Evolutionary conservation across 2,888 invertebrate species (phyloP), one percentile per base, ranked within the genome.

Genomic region (Lochmaea capreae): DNA sequence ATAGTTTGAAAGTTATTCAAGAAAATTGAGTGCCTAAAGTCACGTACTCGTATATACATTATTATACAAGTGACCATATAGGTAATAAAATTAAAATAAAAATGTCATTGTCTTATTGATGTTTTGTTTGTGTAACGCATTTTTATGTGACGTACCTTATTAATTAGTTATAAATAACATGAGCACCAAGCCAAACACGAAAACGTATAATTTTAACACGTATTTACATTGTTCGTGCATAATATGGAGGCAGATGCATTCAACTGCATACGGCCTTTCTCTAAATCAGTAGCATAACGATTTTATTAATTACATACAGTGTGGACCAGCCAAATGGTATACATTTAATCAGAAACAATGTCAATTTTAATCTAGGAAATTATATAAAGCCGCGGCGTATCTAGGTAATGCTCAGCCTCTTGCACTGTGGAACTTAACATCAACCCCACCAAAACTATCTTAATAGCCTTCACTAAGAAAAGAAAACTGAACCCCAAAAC

Each of bases 91-190:
- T 16, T 18, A 54, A 54, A 18, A 54, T 52, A 52, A n/a, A n/a
- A 52, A 52, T 18, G 54, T 54, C 54, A 54, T 54, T 54, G 54
- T 54, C 54, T 54, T 54, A 10, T 18, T 54, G 18, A 54, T 54
- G 54, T 54, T 54, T 54, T 18, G 54, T 54, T 54, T 54, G 16
- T 54, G 54, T 54, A 18, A 18, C 54, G 54, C 54, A 10, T 54
- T 18, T 16, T 3, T 54, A 54, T 54, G n/a, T 8, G 16, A 18
- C 16, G 16, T 54, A 18, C 18, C 3, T 16, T 18, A 16, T 54
- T 18, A 54, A 54, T 54, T 54, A 54, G 18, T 54, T 54, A 54
- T 54, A 54, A 54, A 54, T 54, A 54, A 54, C 54, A 54, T 54
- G 18, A 9, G 11, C 16, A 3, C 8, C 6, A 54, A 54, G 16